Base-by-base conservation (phyloP, 2,113 vertebrate species). In the Willisornis vidua region DNA sequence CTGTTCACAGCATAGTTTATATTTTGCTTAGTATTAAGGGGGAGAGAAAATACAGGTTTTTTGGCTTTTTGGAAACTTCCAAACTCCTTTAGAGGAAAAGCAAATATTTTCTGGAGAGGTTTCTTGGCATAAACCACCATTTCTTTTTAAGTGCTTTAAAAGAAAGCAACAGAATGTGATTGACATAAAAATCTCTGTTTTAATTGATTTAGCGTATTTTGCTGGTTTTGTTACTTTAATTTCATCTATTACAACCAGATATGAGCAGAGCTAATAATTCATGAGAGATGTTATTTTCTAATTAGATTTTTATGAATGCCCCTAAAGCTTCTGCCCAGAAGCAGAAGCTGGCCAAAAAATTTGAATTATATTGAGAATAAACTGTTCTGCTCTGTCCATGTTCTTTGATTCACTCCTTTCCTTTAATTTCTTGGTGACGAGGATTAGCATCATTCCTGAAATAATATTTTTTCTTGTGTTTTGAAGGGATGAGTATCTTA, bases 151-250 rank as follows among this genome's bases (percentile, higher is more conserved):
- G n/a, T 59, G 11, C 45, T 95, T 87, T 88, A 80, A 77, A 82
- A 62, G 59, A 43, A 78, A 68, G 66, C 18, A 62, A 43, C 25
- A 43, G 54, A 54, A 83, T 59, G 14, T 86, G 89, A 79, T 61
- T 90, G 72, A 77, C 59, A 57, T 77, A 46, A 85, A 87, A 79
- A 57, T 14, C 35, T 85, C 63, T 22, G 58, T 90, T 89, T 84
- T 77, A 94, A 86, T 86, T 89, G 58, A 89, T 92, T 92, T 94
- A 52, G 41, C 85, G 7, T 92, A 88, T 94, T 94, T 96, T 92
- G 12, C 88, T 92, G 49, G 37, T 12, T 87, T 73, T 82, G 73
- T 82, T 77, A 65, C 73, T 84, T 89, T 75, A 92, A 91, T 77
- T 93, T 85, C 78, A 77, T 45, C 49, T 89, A 92, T 81, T 95